phyloP scores from a whole-genome alignment of 2,888 invertebrate species.

The Myopa tessellatipennis region DNA sequence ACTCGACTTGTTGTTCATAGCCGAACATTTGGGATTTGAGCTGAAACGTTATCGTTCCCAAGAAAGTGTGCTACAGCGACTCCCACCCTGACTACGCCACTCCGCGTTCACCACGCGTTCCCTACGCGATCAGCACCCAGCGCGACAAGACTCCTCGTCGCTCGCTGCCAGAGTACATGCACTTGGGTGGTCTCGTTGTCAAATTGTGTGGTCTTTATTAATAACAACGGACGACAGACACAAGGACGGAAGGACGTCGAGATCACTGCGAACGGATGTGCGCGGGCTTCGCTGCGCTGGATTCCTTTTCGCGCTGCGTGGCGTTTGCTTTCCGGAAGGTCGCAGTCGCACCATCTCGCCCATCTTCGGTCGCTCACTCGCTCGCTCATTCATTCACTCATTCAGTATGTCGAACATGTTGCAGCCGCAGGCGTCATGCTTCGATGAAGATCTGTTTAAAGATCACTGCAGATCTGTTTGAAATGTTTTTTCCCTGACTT shows the following conservation, averaged over 20 bases:
- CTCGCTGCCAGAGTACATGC: slow-evolving; percentile 42
- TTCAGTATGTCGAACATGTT: slow-evolving; percentile 31
- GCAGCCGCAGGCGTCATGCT: slow-evolving; percentile 35
- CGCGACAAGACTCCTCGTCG: neutral
- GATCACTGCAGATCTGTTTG: slow-evolving; percentile 17
- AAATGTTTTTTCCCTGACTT: slow-evolving; percentile 21
- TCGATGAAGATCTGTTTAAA: slow-evolving; percentile 24
- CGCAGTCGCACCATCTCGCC: neutral
- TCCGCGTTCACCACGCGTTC: neutral
- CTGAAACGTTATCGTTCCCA: neutral
- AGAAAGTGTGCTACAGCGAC: slow-evolving; percentile 20
- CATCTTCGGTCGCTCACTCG: neutral
- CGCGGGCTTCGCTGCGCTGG: slow-evolving; percentile 10
- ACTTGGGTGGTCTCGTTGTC: slow-evolving; percentile 68
- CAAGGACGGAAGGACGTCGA: slow-evolving; percentile 25
- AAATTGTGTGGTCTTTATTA: slow-evolving; percentile 69
- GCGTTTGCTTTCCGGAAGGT: slow-evolving; percentile 25
- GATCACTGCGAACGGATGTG: slow-evolving; percentile 28
- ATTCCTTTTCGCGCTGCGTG: slow-evolving; percentile 19
- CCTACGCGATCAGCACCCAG: neutral
- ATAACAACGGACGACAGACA: slow-evolving; percentile 57
- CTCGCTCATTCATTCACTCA: slow-evolving; percentile 10
- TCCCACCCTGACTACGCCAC: neutral
- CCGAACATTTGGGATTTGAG: slow-evolving; percentile 27
- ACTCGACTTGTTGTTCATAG: neutral